phyloP scores from a whole-genome alignment of 2,888 invertebrate species.

The Unio delphinus region DNA sequence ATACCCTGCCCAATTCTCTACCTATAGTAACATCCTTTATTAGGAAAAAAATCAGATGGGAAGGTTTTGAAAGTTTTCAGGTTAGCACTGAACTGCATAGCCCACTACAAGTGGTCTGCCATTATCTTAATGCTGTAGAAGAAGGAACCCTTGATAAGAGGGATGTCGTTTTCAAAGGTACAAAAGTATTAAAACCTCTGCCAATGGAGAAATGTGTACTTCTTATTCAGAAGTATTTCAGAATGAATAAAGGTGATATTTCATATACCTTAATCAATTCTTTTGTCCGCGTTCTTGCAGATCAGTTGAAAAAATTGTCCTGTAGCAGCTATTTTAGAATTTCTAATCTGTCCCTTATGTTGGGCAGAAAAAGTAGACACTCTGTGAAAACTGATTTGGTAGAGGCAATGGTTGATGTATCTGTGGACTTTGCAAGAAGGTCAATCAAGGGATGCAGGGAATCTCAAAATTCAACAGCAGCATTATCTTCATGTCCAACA shows the following conservation, averaged over 20 bases:
- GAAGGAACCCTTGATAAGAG: slow-evolving; percentile 20
- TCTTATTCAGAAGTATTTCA: slow-evolving; percentile 29
- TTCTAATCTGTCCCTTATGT: slow-evolving; percentile 5
- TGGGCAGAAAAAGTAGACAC: slow-evolving; percentile 12
- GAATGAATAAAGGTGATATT: slow-evolving; percentile 10
- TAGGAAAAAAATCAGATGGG: slow-evolving; percentile 28
- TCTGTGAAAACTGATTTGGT: slow-evolving; percentile 19
- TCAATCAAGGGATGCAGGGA: slow-evolving; percentile 20
- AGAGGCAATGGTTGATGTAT: slow-evolving; percentile 24
- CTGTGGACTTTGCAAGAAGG: slow-evolving; percentile 23
- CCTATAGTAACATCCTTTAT: slow-evolving; percentile 34
- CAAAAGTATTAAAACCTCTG: slow-evolving; percentile 14
- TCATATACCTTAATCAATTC: slow-evolving; percentile 38
- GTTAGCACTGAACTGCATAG: slow-evolving; percentile 39
- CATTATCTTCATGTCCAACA: background rate
- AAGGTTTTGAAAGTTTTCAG: slow-evolving; percentile 25
- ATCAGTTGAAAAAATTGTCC: slow-evolving; percentile 51
- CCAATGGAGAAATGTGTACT: slow-evolving; percentile 15
- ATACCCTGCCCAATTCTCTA: slow-evolving; percentile 36
- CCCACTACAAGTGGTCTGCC: slow-evolving; percentile 48
- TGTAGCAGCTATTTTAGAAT: slow-evolving; percentile 40
- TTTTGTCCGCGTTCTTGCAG: slow-evolving; percentile 46
- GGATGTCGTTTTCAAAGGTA: slow-evolving; percentile 29
- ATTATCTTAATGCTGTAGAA: slow-evolving; percentile 29
- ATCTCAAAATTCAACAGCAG: slow-evolving; percentile 17